Evolutionary conservation across 92 coral and sea anemone species (phyloP).

Genomic region (Diadumene lineata): DNA sequence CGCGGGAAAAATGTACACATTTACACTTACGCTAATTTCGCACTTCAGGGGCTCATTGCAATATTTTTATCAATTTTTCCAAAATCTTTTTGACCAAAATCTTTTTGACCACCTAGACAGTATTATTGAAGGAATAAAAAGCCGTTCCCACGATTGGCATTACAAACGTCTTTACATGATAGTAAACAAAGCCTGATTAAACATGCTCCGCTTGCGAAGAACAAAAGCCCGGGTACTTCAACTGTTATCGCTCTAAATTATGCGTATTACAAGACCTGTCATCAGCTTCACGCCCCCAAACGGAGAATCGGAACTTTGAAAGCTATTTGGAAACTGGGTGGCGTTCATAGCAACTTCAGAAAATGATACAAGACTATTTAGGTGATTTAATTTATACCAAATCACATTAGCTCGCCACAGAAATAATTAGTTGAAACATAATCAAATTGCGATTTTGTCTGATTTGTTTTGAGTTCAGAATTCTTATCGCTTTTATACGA

Average conservation of each 20-base stretch:
- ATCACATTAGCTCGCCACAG: too few species aligned
- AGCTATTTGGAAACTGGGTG: too few species aligned
- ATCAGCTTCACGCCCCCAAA: constrained; percentile 27
- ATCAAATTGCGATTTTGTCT: background rate
- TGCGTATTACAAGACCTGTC: constrained; percentile 17
- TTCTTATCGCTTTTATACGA: too few species aligned
- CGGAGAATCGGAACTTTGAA: too few species aligned
- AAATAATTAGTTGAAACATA: too few species aligned
- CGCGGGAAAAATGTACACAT: background rate
- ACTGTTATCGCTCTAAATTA: background rate
- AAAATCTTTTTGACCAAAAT: background rate
- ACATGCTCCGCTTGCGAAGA: constrained; percentile 9
- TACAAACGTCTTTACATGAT: constrained; percentile 1
- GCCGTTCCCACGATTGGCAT: constrained; percentile 31
- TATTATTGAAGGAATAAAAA: background rate
- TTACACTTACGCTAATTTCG: too few species aligned
- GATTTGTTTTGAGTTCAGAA: too few species aligned
- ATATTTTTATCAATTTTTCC: too few species aligned
- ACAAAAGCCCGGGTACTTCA: constrained; percentile 1
- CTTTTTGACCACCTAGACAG: background rate
- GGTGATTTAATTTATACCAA: background rate
- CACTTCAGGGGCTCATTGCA: too few species aligned
- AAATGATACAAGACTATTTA: background rate
- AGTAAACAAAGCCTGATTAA: constrained; percentile 33
- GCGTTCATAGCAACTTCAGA: background rate